Percentiles rank a stretch among this genome's conserved stretches.
Evolutionary conservation across 1,140 invertebrate genomes (phyloP).

Genomic region (Drosophila chauvacae): DNA sequence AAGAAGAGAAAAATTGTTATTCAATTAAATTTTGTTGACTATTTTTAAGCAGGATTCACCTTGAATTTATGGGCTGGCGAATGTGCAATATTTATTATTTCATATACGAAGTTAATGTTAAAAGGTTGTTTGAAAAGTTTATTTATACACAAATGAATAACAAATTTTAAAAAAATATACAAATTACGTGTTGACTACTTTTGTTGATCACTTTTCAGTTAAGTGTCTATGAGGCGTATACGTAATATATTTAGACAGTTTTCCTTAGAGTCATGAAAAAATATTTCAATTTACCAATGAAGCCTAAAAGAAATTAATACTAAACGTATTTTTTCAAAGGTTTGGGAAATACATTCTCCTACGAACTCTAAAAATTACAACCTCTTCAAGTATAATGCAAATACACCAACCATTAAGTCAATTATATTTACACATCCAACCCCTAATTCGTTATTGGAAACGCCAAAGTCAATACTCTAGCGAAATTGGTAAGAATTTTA

Average conservation of each 20-base stretch:
- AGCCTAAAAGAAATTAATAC: neutral
- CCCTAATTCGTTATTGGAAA: neutral
- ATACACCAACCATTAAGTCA: neutral
- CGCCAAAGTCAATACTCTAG: conserved; percentile 14
- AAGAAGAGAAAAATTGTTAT: conserved; percentile 51
- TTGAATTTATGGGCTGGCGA: conserved; percentile 45
- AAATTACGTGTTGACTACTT: neutral
- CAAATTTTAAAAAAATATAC: too few relatives aligned
- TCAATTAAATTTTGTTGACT: conserved; percentile 56
- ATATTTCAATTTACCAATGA: too few relatives aligned
- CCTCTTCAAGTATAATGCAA: neutral
- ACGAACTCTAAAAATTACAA: neutral
- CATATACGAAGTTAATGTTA: neutral
- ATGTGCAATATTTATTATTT: conserved; percentile 28
- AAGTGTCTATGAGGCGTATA: neutral
- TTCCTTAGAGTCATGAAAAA: neutral
- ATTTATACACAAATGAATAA: neutral
- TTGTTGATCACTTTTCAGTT: neutral
- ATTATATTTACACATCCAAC: conserved; percentile 10
- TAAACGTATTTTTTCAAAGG: too few relatives aligned
- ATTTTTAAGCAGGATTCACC: conserved; percentile 51
- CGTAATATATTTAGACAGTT: neutral
- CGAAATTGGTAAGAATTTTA: conserved; percentile 17
- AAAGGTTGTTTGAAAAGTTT: neutral
- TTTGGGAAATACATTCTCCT: neutral